Conservation (phyloP, 2,797 vertebrate species). For the Vultur gryphus region DNA sequence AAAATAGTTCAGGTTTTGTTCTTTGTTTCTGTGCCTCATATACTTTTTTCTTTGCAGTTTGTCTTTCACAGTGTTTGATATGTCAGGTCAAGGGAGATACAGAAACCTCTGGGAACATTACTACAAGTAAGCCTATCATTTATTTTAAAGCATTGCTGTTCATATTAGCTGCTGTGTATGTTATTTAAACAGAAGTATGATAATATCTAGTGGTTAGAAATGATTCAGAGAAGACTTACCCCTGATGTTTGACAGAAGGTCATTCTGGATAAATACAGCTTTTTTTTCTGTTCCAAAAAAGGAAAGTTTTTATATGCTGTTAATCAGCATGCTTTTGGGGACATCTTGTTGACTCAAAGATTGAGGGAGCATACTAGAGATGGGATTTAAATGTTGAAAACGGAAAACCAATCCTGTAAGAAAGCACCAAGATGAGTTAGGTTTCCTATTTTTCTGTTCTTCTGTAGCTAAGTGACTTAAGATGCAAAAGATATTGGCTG, state of each 20-base stretch:
- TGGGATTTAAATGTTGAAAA: background rate
- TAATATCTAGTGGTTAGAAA: background rate
- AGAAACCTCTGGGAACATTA: conserved; percentile 99
- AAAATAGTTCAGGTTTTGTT: background rate
- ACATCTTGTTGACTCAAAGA: background rate
- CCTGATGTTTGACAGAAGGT: background rate
- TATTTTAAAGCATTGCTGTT: background rate
- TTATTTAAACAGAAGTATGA: background rate
- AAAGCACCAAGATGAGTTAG: background rate
- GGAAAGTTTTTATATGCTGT: background rate
- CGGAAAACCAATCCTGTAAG: background rate
- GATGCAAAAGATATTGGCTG: background rate
- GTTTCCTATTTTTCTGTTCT: background rate
- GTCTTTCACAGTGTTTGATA: conserved; percentile 98
- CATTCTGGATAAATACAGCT: background rate
- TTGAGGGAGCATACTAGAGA: background rate
- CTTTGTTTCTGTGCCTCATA: background rate
- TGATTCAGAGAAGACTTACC: background rate
- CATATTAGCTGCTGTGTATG: background rate
- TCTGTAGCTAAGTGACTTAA: background rate
- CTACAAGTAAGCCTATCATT: conserved; percentile 87
- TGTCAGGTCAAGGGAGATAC: conserved; percentile 98
- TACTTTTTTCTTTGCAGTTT: conserved; percentile 76
- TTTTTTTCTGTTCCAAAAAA: background rate
- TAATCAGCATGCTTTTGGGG: background rate